These are phyloP conservation scores for Candidula unifasciata DNA, from an alignment of 2,888 invertebrate genomes.

Conservation along the genomic window DNA sequence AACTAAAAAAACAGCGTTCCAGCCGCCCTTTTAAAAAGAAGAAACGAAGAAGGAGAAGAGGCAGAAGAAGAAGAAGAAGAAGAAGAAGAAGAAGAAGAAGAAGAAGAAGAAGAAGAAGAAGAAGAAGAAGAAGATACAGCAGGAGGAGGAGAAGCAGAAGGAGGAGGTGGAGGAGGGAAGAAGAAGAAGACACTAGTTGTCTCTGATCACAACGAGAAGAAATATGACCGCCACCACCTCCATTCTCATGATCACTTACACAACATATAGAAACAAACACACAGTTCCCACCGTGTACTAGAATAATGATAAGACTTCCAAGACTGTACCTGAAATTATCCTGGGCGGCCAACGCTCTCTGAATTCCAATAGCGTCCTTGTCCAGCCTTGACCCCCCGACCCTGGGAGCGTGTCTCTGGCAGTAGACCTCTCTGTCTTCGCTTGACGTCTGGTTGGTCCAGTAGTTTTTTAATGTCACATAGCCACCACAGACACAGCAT, in stretches of 20 bases:
- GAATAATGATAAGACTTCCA: neutral
- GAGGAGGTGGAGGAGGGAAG: neutral
- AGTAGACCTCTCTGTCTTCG: constrained; percentile 76
- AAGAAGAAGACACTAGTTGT: too few species aligned
- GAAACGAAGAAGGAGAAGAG: too few species aligned
- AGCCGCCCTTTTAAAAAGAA: too few species aligned
- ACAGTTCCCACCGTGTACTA: too few species aligned
- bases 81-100: neutral
- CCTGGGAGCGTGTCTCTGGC: constrained; percentile 72
- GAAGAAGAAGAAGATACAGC: neutral
- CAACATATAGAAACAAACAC: too few species aligned
- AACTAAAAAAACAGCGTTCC: too few species aligned
- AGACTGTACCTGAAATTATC: constrained; percentile 56
- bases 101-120: neutral
- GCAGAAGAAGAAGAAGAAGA: too few species aligned
- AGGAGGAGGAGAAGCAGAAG: neutral
- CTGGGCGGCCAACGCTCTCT: constrained; percentile 73
- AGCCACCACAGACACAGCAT: constrained; percentile 89
- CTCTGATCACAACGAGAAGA: too few species aligned
- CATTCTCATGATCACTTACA: too few species aligned
- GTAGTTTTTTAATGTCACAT: constrained; percentile 76
- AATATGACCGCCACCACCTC: too few species aligned
- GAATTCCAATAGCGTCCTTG: constrained; percentile 81
- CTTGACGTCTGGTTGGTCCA: constrained; percentile 73
- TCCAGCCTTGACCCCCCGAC: constrained; percentile 77